A percentile compares a stretch with the other conserved stretches of the same genome.
These are phyloP conservation scores for Kryptopterus vitreolus DNA, from an alignment of 2,797 vertebrate species.

Conservation along the genomic window DNA sequence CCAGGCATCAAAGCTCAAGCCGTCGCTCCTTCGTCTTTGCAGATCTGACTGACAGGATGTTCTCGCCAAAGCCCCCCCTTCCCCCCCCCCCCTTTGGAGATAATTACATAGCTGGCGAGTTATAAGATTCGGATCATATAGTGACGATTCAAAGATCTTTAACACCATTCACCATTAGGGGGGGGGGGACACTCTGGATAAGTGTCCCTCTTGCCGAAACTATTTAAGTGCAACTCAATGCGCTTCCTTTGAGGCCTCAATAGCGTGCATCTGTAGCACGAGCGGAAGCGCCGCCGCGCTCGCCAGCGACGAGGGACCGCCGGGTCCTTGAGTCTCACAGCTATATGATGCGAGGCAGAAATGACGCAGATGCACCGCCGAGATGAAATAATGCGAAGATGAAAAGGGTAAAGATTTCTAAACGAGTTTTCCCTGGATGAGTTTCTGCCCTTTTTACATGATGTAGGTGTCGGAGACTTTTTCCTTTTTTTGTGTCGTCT, in stretches of 20 bases:
- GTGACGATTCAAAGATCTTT: slow-evolving; percentile 37
- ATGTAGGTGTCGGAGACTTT: not conserved
- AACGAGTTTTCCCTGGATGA: not conserved
- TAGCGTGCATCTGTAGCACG: slow-evolving; percentile 39
- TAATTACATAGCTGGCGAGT: slow-evolving; percentile 43
- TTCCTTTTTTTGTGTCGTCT: not conserved
- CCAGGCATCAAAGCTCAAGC: not conserved
- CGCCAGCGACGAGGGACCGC: not conserved
- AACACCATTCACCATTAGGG: slow-evolving; percentile 35
- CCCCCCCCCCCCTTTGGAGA: slow-evolving; percentile 7
- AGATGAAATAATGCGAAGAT: not conserved
- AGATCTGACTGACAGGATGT: slow-evolving; percentile 15
- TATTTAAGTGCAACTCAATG: slow-evolving; percentile 43
- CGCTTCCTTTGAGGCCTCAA: slow-evolving; percentile 19
- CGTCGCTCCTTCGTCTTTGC: slow-evolving; percentile 26
- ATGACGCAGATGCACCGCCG: slow-evolving; percentile 35
- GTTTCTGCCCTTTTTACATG: not conserved
- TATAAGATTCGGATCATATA: slow-evolving; percentile 33
- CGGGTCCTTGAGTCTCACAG: slow-evolving; percentile 35
- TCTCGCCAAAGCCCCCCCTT: slow-evolving; percentile 21
- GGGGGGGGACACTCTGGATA: slow-evolving; percentile 24
- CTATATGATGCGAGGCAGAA: slow-evolving; percentile 16
- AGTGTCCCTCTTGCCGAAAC: slow-evolving; percentile 30
- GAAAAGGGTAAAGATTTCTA: not conserved
- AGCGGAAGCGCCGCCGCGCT: not conserved